These are phyloP conservation scores for Scomberomorus guttatus DNA, from an alignment of 2,797 vertebrate species.

Conservation along the genomic window DNA sequence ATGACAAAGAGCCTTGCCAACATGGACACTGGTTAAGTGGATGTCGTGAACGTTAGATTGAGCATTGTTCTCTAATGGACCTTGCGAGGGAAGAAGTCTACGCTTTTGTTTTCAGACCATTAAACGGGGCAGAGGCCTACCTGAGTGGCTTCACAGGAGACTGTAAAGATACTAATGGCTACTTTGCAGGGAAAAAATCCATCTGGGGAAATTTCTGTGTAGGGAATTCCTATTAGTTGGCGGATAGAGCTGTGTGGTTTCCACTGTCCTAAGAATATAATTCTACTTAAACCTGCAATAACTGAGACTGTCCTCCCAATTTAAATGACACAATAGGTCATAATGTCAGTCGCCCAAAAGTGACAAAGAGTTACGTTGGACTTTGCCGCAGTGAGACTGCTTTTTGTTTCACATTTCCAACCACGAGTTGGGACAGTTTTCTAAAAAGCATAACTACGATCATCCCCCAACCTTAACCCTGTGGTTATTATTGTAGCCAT, in stretches of 20 bases:
- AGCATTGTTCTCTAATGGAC: conserved; percentile 77
- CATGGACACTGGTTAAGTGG: conserved; percentile 66
- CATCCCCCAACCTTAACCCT: no score
- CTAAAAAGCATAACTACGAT: no score
- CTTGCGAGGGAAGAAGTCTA: conserved; percentile 49
- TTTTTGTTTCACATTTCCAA: no score
- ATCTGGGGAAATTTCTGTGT: not conserved
- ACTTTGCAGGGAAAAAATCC: conserved; percentile 22
- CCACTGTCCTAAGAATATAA: not conserved
- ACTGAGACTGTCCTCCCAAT: no score
- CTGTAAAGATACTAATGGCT: conserved; percentile 52
- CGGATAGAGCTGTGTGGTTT: not conserved
- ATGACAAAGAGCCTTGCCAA: conserved; percentile 59
- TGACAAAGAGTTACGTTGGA: no score
- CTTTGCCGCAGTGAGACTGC: no score
- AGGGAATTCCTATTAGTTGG: not conserved
- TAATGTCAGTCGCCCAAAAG: no score
- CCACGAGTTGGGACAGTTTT: no score
- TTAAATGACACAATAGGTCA: no score
- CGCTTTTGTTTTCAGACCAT: conserved; percentile 73
- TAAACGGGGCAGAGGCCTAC: conserved; percentile 54
- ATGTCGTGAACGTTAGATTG: conserved; percentile 68
- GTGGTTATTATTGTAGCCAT: no score
- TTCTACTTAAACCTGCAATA: conserved; percentile 6
- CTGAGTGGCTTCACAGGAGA: conserved; percentile 61